Percentiles rank a stretch among this genome's conserved stretches.
Conservation (phyloP, 2,888 invertebrate species). For the Alitta virens region DNA sequence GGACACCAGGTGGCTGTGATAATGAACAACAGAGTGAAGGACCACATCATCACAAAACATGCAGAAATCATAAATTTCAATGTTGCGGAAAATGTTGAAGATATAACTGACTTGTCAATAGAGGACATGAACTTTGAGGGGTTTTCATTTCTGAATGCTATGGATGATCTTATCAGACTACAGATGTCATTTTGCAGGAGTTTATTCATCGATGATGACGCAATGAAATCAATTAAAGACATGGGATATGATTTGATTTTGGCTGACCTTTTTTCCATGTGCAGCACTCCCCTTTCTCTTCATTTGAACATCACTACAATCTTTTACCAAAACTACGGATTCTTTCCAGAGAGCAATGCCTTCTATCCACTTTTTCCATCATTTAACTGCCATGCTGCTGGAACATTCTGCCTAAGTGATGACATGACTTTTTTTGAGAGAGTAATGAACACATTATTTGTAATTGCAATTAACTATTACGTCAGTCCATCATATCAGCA, state of each 20-base stretch:
- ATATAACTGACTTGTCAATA: no score
- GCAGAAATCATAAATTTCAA: background rate
- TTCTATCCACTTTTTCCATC: slow-evolving; percentile 6
- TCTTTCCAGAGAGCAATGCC: background rate
- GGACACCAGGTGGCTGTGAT: slow-evolving; percentile 2
- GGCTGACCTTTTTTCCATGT: background rate
- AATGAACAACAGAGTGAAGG: background rate
- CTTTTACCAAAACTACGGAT: slow-evolving; percentile 1
- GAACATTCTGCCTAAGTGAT: background rate
- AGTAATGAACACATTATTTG: background rate
- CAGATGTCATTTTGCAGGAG: background rate
- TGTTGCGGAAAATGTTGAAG: background rate
- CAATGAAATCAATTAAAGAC: background rate
- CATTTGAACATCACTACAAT: slow-evolving; percentile 5
- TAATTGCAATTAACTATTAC: background rate
- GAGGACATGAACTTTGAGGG: no score
- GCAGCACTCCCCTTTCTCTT: background rate
- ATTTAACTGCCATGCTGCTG: background rate
- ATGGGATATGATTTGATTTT: slow-evolving; percentile 2
- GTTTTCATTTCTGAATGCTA: no score
- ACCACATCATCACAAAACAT: background rate
- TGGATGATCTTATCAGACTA: no score
- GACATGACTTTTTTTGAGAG: background rate
- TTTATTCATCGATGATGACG: background rate
- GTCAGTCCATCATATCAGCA: no score